Evolutionary conservation across 2,888 invertebrate genomes (phyloP), one percentile per base, ranked within the genome.

Genomic region (Eristalis tenax): DNA sequence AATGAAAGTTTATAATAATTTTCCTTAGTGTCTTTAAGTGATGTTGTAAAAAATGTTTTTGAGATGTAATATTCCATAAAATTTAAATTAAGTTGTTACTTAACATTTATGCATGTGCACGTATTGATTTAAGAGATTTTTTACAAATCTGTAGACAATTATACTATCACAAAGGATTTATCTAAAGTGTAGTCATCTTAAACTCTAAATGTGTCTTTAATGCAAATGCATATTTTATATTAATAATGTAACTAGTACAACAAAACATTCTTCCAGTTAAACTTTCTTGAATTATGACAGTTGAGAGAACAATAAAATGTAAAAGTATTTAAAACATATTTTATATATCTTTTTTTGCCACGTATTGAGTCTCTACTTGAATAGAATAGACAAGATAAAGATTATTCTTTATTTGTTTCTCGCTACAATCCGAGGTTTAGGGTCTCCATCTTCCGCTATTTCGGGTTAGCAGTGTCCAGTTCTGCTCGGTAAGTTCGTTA

Each of bases 241-340:
- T 66, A 56, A 38, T 66, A 76, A 13, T 26, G 18, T 56, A 66
- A 76, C 40, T 75, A 75, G 64, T 40, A 57, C 70, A 80, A 76
- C 50, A 35, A 71, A 61, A 40, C 5, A 70, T 84, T 84, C 80
- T 85, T 85, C 84, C 84, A 81, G 57, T 68, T 84, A 56, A 57
- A 61, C 43, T 71, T 76, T 80, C 26, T 66, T 28, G 32, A 59
- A 76, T 57, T 26, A 35, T n/a, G 38, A 66, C 22, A 59, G 28
- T 50, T 50, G 50, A 75, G 23, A 57, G 23, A 57, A 57, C 32
- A 35, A 64, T 56, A 74, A 32, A 18, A 69, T 68, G 22, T 50
- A 11, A 13, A 69, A 32, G 8, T 50, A 11, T 23, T 50, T 15
- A 74, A 64, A 15, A 56, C 43, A 1, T 26, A 32, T 56, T 32